Percentiles rank a stretch among this genome's conserved stretches.
phyloP scores from a whole-genome alignment of 2,888 invertebrate species.

The Xestia c-nigrum region DNA sequence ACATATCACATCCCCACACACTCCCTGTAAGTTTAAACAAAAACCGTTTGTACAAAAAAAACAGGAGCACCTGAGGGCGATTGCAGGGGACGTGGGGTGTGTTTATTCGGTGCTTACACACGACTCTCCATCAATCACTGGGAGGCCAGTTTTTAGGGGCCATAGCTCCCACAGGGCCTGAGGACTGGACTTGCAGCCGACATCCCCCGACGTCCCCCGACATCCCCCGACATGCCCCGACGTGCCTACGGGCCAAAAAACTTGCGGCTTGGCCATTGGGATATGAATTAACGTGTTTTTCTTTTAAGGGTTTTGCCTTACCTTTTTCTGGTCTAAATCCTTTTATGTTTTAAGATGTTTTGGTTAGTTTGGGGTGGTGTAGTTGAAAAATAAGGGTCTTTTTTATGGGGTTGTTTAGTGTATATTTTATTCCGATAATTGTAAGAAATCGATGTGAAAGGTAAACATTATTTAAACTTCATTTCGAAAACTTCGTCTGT shows the following conservation, averaged over 20 bases:
- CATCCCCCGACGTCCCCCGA: conserved; percentile 76
- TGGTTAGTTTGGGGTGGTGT: background rate
- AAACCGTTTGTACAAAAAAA: conserved; percentile 71
- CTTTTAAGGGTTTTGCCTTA: conserved; percentile 51
- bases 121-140: conserved; percentile 87
- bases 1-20: conserved; percentile 48
- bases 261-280: conserved; percentile 70
- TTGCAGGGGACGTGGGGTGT: conserved; percentile 81
- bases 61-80: conserved; percentile 81
- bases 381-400: conserved; percentile 1
- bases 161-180: conserved; percentile 76
- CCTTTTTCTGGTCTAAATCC: conserved; percentile 25
- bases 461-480: background rate
- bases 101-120: conserved; percentile 83
- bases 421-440: background rate
- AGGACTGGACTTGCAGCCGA: conserved; percentile 77
- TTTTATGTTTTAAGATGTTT: conserved; percentile 20
- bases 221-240: conserved; percentile 74
- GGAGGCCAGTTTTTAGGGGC: conserved; percentile 82
- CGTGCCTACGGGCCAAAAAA: conserved; percentile 73
- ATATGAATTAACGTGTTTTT: conserved; percentile 74
- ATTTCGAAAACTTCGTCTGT: too few species aligned
- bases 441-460: background rate
- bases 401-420: background rate
- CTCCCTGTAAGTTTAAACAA: conserved; percentile 34